A percentile compares a stretch with the other conserved stretches of the same genome.
Evolutionary conservation across 2,797 vertebrate genomes (phyloP).

Genomic region (Bradypodion pumilum): DNA sequence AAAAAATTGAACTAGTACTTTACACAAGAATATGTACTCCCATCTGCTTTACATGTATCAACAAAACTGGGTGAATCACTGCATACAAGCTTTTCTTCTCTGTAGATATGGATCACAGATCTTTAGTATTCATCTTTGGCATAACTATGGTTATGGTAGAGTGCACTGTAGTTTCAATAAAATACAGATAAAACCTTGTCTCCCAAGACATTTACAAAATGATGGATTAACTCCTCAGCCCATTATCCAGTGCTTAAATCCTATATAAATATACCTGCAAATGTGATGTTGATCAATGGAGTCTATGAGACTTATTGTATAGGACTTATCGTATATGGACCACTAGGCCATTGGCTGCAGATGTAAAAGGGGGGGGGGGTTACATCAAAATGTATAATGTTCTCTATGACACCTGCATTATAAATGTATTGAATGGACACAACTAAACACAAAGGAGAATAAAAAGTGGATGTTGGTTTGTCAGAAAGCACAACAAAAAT

Average conservation of each 20-base stretch:
- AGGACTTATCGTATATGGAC: background rate
- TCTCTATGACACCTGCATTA: background rate
- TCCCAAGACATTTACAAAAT: background rate
- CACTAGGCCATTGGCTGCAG: background rate
- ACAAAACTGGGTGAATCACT: background rate
- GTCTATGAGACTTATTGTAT: background rate
- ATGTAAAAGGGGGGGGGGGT: background rate
- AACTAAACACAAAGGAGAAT: background rate
- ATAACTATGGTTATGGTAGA: background rate
- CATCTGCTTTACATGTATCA: background rate
- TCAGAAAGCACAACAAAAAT: background rate
- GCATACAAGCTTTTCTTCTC: background rate
- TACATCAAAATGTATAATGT: background rate
- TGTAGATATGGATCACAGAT: background rate
- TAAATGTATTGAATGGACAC: conserved; percentile 4
- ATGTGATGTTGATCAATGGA: background rate
- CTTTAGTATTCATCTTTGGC: background rate
- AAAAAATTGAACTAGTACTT: too few relatives aligned
- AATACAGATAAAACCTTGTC: background rate
- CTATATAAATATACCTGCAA: background rate
- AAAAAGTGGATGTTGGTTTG: background rate
- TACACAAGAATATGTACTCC: too few relatives aligned
- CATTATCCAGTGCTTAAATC: background rate
- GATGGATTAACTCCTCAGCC: background rate
- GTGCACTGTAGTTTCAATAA: background rate